These are phyloP conservation scores for Percopsis transmontana DNA, from an alignment of 2,113 vertebrate genomes.

Conservation along the genomic window DNA sequence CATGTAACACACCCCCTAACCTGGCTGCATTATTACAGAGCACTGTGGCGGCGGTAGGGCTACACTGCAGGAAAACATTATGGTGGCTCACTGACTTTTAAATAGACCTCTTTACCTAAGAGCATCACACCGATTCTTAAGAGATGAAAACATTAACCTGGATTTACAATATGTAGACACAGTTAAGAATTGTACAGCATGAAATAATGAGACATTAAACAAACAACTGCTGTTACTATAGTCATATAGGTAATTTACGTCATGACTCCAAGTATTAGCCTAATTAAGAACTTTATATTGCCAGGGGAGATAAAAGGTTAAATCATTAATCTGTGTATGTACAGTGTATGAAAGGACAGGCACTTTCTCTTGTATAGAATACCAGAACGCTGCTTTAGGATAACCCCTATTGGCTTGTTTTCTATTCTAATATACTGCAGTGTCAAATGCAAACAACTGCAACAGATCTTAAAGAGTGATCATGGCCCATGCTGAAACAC, in stretches of 20 bases:
- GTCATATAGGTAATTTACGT: not conserved
- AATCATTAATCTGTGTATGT: conserved; percentile 25
- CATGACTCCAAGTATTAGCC: conserved; percentile 5
- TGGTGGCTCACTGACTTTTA: too few species aligned
- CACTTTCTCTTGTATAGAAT: not conserved
- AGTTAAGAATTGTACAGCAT: too few species aligned
- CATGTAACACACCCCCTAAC: not conserved
- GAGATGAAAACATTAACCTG: too few species aligned
- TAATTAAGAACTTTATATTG: conserved; percentile 27
- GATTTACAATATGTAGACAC: not conserved
- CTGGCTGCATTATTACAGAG: not conserved
- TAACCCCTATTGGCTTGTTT: not conserved
- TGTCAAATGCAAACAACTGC: conserved; percentile 14
- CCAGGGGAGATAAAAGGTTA: conserved; percentile 27
- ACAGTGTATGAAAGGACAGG: conserved; percentile 1
- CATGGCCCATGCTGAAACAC: conserved; percentile 6
- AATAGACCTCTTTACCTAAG: too few species aligned
- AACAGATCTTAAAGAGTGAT: conserved; percentile 26
- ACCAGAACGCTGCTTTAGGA: not conserved
- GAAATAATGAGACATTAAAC: too few species aligned
- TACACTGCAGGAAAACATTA: not conserved
- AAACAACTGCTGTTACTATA: not conserved
- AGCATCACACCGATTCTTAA: too few species aligned
- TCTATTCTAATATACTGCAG: not conserved
- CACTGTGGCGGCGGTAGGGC: too few species aligned